phyloP scores from a whole-genome alignment of 92 coral and sea anemone genomes.

The Bergia sp. region DNA sequence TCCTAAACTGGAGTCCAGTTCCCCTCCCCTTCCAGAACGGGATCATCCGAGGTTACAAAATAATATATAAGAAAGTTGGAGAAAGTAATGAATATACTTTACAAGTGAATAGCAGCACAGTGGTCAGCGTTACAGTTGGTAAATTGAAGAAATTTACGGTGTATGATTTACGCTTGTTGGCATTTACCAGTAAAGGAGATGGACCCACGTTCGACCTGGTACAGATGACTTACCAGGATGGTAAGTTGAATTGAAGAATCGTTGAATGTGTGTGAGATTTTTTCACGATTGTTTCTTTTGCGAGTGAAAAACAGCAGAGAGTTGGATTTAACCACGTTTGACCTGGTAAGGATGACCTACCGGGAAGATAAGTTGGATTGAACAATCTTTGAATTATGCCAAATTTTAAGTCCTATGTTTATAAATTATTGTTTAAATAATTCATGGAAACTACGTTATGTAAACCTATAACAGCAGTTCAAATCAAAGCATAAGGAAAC shows the following conservation, averaged over 20 bases:
- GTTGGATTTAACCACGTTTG: neutral
- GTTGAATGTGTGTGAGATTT: too few species aligned
- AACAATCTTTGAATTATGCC: neutral
- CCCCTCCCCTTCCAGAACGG: constrained; percentile 53
- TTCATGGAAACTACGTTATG: too few species aligned
- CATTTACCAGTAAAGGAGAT: constrained; percentile 66
- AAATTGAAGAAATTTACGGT: constrained; percentile 54
- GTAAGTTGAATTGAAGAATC: constrained; percentile 27
- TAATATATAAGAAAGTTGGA: constrained; percentile 41
- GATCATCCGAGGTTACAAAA: constrained; percentile 59
- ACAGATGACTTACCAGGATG: constrained; percentile 62
- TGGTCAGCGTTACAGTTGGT: neutral
- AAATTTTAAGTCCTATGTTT: neutral
- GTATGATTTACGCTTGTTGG: constrained; percentile 58
- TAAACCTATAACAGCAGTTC: too few species aligned
- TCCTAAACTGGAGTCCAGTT: constrained; percentile 62
- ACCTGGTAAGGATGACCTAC: neutral
- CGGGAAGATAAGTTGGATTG: too few species aligned
- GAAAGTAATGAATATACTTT: constrained; percentile 1
- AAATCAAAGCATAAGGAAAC: too few species aligned
- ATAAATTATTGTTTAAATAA: too few species aligned
- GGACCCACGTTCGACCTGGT: constrained; percentile 46
- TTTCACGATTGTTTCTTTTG: too few species aligned
- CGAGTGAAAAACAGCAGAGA: too few species aligned
- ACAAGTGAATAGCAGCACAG: neutral